These are phyloP conservation scores for Sebastes iracundus DNA, from an alignment of 2,797 vertebrate species.

Conservation along the genomic window DNA sequence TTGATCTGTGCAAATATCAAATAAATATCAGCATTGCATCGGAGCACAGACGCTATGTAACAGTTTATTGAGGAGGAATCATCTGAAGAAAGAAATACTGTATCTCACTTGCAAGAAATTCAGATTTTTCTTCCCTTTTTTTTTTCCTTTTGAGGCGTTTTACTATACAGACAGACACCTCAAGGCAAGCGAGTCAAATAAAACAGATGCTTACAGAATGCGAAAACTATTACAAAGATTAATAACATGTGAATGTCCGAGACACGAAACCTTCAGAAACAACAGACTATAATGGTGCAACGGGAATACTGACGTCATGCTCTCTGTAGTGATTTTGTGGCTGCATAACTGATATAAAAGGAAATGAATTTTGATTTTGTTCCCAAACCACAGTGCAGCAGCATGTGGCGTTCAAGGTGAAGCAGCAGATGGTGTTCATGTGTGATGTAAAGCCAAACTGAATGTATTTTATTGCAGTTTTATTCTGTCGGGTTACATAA, in stretches of 20 bases:
- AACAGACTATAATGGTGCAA: background rate
- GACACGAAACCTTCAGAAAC: background rate
- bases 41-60: background rate
- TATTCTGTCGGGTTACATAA: background rate
- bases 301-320: background rate
- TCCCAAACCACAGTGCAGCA: background rate
- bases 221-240: constrained; percentile 31
- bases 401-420: background rate
- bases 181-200: background rate
- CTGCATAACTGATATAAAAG: background rate
- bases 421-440: constrained; percentile 14
- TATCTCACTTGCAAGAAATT: background rate
- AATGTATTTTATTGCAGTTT: background rate
- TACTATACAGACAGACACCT: background rate
- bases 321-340: background rate
- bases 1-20: background rate
- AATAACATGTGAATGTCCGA: constrained; percentile 16
- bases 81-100: constrained; percentile 7
- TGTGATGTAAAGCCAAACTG: constrained; percentile 1
- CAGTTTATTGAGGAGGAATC: background rate
- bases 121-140: background rate
- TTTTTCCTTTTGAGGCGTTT: background rate
- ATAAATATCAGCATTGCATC: background rate
- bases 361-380: background rate
- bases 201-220: constrained; percentile 18